A percentile compares a stretch with the other conserved stretches of the same genome.
Evolutionary conservation across 1,140 invertebrate species (phyloP).

Genomic region (Drosophila malerkotliana): DNA sequence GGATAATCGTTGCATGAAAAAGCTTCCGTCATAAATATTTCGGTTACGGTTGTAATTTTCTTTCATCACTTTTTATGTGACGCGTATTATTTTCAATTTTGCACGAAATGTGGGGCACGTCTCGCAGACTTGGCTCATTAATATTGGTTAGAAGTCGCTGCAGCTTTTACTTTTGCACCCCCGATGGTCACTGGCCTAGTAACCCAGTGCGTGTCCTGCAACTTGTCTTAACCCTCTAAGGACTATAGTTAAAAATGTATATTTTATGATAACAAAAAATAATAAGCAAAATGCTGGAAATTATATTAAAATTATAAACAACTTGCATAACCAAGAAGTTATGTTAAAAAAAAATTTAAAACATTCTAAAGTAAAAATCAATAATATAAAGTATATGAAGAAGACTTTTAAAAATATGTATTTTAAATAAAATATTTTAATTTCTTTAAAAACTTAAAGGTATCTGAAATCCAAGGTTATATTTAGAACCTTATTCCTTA

Average conservation of each 20-base stretch:
- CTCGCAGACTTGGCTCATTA: conserved; percentile 60
- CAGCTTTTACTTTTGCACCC: conserved; percentile 8
- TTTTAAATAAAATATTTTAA: too few relatives aligned
- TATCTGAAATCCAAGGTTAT: neutral
- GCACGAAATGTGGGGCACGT: conserved; percentile 58
- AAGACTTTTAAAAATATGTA: too few relatives aligned
- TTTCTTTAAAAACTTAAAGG: too few relatives aligned
- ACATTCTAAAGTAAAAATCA: too few relatives aligned
- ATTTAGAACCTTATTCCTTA: neutral
- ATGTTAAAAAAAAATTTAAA: too few relatives aligned
- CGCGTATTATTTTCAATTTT: conserved; percentile 67
- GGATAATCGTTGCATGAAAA: neutral
- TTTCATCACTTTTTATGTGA: conserved; percentile 39
- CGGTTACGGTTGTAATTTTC: neutral
- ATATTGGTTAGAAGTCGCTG: conserved; percentile 66
- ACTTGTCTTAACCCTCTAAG: conserved; percentile 34
- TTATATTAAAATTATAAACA: neutral
- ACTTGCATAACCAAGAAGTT: neutral
- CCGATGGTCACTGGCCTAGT: conserved; percentile 59
- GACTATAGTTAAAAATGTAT: neutral
- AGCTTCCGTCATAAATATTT: neutral
- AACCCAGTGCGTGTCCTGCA: conserved; percentile 55
- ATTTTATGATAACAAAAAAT: neutral
- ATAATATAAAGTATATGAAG: too few relatives aligned
- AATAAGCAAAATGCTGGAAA: neutral